phyloP scores from a whole-genome alignment of 2,113 vertebrate species.

The Drymodes brunneopygia region DNA sequence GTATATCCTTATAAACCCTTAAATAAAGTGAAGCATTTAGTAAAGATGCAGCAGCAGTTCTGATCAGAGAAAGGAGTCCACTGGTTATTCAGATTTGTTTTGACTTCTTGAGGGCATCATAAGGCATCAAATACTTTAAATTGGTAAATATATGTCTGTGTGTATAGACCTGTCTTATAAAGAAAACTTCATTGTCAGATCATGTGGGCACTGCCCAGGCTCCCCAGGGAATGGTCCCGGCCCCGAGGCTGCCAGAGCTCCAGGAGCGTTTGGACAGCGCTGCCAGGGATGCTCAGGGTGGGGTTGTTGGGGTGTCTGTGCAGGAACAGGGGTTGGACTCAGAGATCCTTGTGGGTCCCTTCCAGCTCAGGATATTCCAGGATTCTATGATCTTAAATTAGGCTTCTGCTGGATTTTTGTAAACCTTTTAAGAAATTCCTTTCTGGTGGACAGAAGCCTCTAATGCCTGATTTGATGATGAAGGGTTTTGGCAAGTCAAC shows the following conservation, averaged over 20 bases:
- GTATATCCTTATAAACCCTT: background rate
- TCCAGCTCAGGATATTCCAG: background rate
- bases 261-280: rapidly evolving
- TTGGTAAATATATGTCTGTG: background rate
- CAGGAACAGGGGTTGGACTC: rapidly evolving
- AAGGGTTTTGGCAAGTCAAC: background rate
- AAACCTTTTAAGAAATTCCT: background rate
- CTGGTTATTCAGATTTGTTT: background rate
- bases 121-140: background rate
- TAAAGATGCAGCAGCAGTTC: background rate
- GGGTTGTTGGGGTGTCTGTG: background rate
- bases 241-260: background rate
- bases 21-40: background rate
- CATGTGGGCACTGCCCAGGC: background rate
- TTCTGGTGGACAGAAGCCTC: background rate
- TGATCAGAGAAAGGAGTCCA: background rate
- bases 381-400: background rate
- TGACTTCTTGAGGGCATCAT: background rate
- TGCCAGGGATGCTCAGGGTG: background rate
- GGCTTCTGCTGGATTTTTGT: background rate
- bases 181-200: background rate
- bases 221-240: background rate
- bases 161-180: background rate
- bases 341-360: background rate
- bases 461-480: background rate